Evolutionary conservation across 1,140 invertebrate species (phyloP).

Genomic region (Brachystomella parvula): DNA sequence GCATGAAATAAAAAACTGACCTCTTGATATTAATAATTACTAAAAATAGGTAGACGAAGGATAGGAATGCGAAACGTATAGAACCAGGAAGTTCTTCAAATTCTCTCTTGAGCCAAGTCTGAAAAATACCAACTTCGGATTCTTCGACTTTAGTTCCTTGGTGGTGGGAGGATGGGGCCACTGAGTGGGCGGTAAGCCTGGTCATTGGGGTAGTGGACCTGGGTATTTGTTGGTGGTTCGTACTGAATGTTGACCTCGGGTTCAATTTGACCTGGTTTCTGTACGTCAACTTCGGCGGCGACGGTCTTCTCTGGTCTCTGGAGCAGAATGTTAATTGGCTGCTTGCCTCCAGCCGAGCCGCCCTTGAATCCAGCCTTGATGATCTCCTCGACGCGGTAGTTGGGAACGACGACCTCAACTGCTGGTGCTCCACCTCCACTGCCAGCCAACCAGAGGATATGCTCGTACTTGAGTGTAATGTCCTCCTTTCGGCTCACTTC

Average conservation of each 20-base stretch:
- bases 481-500: background rate
- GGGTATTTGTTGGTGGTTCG: conserved; percentile 3
- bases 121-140: too few relatives aligned
- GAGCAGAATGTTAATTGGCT: conserved; percentile 23
- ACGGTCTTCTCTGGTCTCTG: conserved; percentile 25
- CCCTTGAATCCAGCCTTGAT: conserved; percentile 30
- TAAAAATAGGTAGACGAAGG: too few relatives aligned
- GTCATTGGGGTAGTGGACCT: conserved; percentile 12
- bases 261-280: background rate
- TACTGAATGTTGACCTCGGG: conserved; percentile 24
- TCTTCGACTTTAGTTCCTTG: background rate
- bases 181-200: background rate
- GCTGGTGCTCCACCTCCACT: background rate
- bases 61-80: too few relatives aligned
- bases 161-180: conserved; percentile 13
- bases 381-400: conserved; percentile 22
- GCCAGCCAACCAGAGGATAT: conserved; percentile 22
- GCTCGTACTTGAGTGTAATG: conserved; percentile 15
- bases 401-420: conserved; percentile 22
- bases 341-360: background rate
- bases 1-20: too few relatives aligned
- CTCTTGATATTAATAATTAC: too few relatives aligned
- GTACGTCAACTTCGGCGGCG: conserved; percentile 19
- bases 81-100: too few relatives aligned
- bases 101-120: too few relatives aligned